Base-by-base conservation (phyloP, 2,113 vertebrate species). In the Vulpes lagopus region DNA sequence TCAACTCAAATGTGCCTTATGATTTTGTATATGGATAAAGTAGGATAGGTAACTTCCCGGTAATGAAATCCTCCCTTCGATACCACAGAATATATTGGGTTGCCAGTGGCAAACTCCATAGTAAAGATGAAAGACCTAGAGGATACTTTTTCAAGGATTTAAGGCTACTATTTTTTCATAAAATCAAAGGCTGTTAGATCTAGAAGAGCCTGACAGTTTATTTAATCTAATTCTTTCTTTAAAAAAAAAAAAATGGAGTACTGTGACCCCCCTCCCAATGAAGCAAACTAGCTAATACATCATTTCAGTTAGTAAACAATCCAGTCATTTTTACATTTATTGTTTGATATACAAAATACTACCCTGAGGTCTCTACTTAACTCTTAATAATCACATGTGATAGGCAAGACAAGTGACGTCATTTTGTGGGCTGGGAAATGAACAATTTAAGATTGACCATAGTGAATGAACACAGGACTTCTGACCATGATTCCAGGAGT, bases 231-330 rank as follows among this genome's bases (percentile, higher is more conserved):
- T 23, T 27, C 14, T 16, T 17, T 57, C 20, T 71, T 67, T 71
- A 10, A 53, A 59, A 90, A 55, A 15, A 23, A 57, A 57, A 89
- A n/a, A 15, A 11, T 53, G 22, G 7, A 82, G 7, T 71, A 43
- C 8, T 15, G 15, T 30, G 30, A 74, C 3, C 20, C 43, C 43
- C 43, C 43, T 2, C 43, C 43, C 11, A 73, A 25, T 64, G 32
- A 94, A 65, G 4, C 9, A 19, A 85, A 23, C 20, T 12, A 49
- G 23, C 38, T 94, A 89, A 78, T 93, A 38, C 32, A 92, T 71
- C 74, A 91, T 88, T 95, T 91, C 93, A 59, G 23, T 67, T 93
- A 96, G 23, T 51, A 88, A 91, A n/a, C 71, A 81, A 85, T 38
- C 16, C 7, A 85, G 14, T 64, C 38, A 57, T 3, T 35, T 78